Conservation (phyloP, 1,140 invertebrate species). For the Drosophila littoralis region DNA sequence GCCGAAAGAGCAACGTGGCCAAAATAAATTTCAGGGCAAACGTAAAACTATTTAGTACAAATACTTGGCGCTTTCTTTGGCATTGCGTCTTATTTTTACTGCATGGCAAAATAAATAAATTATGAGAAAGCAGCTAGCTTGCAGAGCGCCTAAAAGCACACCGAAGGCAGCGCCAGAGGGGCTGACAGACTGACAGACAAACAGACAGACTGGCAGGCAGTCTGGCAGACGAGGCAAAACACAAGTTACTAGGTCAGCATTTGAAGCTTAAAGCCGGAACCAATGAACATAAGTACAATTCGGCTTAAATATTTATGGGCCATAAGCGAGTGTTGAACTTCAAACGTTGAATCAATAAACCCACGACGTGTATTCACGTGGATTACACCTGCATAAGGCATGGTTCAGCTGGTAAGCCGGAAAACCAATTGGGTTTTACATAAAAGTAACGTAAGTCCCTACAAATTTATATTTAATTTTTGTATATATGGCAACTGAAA, state of each 20-base stretch:
- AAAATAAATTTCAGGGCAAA: slow-evolving; percentile 64
- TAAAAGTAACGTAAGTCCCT: slow-evolving; percentile 14
- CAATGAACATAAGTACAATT: slow-evolving; percentile 17
- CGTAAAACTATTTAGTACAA: slow-evolving; percentile 78
- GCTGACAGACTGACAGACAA: not conserved
- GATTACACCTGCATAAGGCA: slow-evolving; percentile 19
- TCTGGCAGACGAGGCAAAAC: not conserved
- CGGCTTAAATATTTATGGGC: slow-evolving; percentile 30
- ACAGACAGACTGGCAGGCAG: not conserved
- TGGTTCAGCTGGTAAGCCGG: slow-evolving; percentile 12
- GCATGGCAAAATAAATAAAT: slow-evolving; percentile 43
- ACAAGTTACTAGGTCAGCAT: slow-evolving; percentile 31
- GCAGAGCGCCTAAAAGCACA: slow-evolving; percentile 7
- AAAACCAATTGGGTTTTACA: slow-evolving; percentile 29
- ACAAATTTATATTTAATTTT: slow-evolving; percentile 22
- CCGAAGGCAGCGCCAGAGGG: not conserved
- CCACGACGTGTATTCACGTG: slow-evolving; percentile 8
- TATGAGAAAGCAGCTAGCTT: slow-evolving; percentile 25
- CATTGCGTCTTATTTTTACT: slow-evolving; percentile 30
- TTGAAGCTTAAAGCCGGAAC: slow-evolving; percentile 25
- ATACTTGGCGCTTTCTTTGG: slow-evolving; percentile 39
- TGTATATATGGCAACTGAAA: not conserved
- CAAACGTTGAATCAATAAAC: slow-evolving; percentile 24
- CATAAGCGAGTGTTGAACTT: slow-evolving; percentile 29
- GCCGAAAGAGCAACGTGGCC: not conserved